These are phyloP conservation scores for Gorsachius goisagi DNA, from an alignment of 2,113 vertebrate genomes.

Conservation along the genomic window DNA sequence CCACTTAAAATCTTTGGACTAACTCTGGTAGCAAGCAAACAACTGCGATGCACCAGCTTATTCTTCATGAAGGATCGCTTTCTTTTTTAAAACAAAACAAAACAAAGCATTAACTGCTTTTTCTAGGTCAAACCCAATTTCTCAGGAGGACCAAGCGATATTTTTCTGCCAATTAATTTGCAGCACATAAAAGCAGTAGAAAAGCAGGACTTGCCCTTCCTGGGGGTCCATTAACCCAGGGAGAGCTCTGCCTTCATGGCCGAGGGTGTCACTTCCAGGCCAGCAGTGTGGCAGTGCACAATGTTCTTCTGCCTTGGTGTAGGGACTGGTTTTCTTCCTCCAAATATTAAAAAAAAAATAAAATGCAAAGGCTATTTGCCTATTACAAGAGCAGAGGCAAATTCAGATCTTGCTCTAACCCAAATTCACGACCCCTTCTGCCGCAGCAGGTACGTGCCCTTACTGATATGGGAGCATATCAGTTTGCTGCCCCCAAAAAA, in stretches of 20 bases:
- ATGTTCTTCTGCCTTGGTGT: accelerated
- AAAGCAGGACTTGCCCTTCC: not conserved
- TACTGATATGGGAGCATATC: accelerated
- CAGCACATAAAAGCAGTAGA: not conserved
- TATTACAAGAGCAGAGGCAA: not conserved
- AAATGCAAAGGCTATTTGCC: not conserved
- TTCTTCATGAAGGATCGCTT: accelerated
- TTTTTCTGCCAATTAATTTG: not conserved
- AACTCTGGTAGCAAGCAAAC: not conserved
- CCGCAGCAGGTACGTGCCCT: not conserved
- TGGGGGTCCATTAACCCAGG: not conserved
- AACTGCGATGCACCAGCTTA: accelerated
- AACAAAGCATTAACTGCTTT: not conserved
- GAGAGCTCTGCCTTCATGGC: not conserved
- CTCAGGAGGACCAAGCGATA: not conserved
- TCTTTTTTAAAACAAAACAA: not conserved
- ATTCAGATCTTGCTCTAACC: not conserved
- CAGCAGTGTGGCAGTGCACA: accelerated
- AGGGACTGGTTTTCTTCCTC: accelerated
- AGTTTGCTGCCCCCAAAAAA: not conserved
- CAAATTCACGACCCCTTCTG: not conserved
- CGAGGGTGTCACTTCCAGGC: not conserved
- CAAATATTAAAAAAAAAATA: too few species aligned
- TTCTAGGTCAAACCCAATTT: not conserved
- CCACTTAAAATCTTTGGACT: not conserved